Percentiles rank a stretch among this genome's conserved stretches.
Conservation (phyloP, 2,888 invertebrate species). For the Orthosia cruda region DNA sequence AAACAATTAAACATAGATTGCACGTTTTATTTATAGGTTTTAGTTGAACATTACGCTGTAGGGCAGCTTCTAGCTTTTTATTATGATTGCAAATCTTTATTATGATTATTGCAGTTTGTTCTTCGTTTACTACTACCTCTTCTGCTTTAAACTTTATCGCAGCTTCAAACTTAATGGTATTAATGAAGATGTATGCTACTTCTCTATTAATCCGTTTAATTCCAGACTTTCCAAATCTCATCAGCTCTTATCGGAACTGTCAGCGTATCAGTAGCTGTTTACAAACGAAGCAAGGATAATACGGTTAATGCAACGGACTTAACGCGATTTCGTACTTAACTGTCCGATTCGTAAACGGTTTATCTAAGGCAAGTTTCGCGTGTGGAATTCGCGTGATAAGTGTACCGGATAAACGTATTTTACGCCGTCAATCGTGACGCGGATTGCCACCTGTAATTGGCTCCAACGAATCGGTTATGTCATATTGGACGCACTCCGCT, state of each 20-base stretch:
- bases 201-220: constrained; percentile 21
- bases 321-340: constrained; percentile 64
- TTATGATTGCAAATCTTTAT: background rate
- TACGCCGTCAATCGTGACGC: constrained; percentile 76
- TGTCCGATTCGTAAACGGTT: constrained; percentile 62
- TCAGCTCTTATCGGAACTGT: constrained; percentile 41
- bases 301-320: constrained; percentile 67
- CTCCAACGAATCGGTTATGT: constrained; percentile 80
- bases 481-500: constrained; percentile 70
- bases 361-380: constrained; percentile 62
- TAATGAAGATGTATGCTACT: constrained; percentile 32
- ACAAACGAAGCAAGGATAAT: constrained; percentile 61
- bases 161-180: background rate
- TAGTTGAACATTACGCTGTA: background rate
- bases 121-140: background rate
- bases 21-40: background rate
- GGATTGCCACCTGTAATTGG: constrained; percentile 74
- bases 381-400: constrained; percentile 78
- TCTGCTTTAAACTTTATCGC: constrained; percentile 2
- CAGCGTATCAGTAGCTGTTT: constrained; percentile 50
- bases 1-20: constrained; percentile 16
- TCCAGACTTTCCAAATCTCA: constrained; percentile 18
- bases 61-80: background rate
- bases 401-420: constrained; percentile 77
- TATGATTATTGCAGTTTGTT: background rate